Evolutionary conservation across 2,888 invertebrate species (phyloP).

Genomic region (Rhagophthalmus giganteus): DNA sequence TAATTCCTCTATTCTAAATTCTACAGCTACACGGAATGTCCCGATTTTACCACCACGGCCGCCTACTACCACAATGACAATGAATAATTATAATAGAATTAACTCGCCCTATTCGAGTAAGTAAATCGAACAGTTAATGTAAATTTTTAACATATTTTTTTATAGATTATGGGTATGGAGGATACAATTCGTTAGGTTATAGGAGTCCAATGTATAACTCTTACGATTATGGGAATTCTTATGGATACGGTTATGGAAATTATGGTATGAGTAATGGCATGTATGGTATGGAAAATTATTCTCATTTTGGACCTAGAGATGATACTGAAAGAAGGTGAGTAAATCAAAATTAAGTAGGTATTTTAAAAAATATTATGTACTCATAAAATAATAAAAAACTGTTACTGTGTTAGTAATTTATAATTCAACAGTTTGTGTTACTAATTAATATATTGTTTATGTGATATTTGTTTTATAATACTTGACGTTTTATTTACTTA

Average conservation of each 20-base stretch:
- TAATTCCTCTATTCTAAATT: constrained; percentile 32
- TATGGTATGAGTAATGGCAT: constrained; percentile 48
- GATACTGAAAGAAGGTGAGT: constrained; percentile 66
- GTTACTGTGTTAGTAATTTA: no score
- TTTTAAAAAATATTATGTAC: neutral
- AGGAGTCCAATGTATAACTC: constrained; percentile 33
- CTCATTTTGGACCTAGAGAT: constrained; percentile 47
- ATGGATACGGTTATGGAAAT: constrained; percentile 41
- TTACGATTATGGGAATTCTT: constrained; percentile 44
- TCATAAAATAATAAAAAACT: no score
- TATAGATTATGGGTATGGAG: constrained; percentile 31
- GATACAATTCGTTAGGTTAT: constrained; percentile 25
- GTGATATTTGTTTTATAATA: no score
- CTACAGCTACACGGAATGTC: constrained; percentile 37
- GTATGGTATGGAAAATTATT: constrained; percentile 52
- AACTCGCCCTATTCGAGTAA: constrained; percentile 39
- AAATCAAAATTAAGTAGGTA: no score
- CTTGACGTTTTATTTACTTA: neutral
- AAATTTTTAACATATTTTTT: neutral
- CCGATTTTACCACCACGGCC: constrained; percentile 54
- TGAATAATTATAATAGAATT: constrained; percentile 32
- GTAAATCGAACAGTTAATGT: constrained; percentile 9
- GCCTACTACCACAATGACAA: constrained; percentile 16
- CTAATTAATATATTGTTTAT: no score
- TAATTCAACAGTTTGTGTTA: no score